Evolutionary conservation across 2,888 invertebrate genomes (phyloP), one percentile per base, ranked within the genome.

Genomic region (Amaurobius ferox): DNA sequence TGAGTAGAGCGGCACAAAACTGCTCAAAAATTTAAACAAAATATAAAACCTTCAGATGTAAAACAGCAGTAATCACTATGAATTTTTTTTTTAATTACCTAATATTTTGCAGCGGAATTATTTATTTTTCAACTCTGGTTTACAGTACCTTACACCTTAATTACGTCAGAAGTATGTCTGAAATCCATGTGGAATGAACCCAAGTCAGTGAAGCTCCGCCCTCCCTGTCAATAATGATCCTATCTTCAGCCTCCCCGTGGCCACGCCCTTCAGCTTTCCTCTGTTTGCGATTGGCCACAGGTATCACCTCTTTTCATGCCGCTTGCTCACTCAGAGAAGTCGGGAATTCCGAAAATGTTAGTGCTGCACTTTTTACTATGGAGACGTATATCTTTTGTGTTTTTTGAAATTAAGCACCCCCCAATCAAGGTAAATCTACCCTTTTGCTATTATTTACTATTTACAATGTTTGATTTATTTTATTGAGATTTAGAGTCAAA

Each of bases 351-450:
- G 23, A 55, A 55, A 55, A 55, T 55, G 55, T 55, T 23, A 55
- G 55, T 6, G 55, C 23, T 55, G 55, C 55, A 19, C 23, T 2
- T 23, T 55, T 55, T 55, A 55, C 55, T 55, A 55, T 55, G 55
- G 55, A 55, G 55, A 23, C 5, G 55, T 23, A 55, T 55, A 55
- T 23, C 55, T 55, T 55, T 55, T 55, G 23, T 55, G 55, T 55
- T 55, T 55, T 55, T 55, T 55, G 55, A 55, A 55, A 55, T 55
- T 3, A 55, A 55, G 55, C 55, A 2, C 23, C 55, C 55, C 55
- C 55, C 55, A 55, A n/a, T 55, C 55, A 55, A 55, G 55, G 55
- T 55, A 55, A 55, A 16, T 7, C 11, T 35, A 35, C 5, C 44
- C 9, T 44, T n/a, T 44, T 44, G 9, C 16, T 16, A 44, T 44